Evolutionary conservation across 2,113 vertebrate species (phyloP), one percentile per base, ranked within the genome.

Genomic region (Onychorhynchus coronatus): DNA sequence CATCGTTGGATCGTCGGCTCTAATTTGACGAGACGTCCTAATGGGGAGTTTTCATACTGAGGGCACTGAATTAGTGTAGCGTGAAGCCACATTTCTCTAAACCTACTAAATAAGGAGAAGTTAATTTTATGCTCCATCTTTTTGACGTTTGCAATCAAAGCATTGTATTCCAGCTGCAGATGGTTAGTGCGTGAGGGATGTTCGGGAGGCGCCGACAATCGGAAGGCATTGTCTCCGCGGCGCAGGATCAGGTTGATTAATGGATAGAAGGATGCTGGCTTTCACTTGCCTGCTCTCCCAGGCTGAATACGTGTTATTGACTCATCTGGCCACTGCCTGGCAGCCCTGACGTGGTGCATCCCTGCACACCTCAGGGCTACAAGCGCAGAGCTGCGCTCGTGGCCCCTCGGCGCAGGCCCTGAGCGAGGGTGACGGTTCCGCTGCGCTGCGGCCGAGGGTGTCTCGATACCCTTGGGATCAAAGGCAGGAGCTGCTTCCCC

Each of bases 41-140:
- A 42, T 96, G 95, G 96, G 90, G 96, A 93, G 96, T 94, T 97
- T 96, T 97, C 92, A 31, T 90, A 94, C 84, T 3, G 19, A 97
- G 97, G 98, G 95, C 98, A 98, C 86, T 41, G 95, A 93, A 94
- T 97, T 96, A 97, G 90, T 74, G 95, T 92, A 75, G 88, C 92
- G 12, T 97, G 95, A 96, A 96, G 95, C 92, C 82, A 44, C 77
- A 11, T 96, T 96, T 95, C 92, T 95, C 88, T 90, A 91, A 97
- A 96, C 94, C 97, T 86, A 59, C 94, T 89, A 96, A 97, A 96
- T 93, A 94, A 95, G 94, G 95, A 95, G 91, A 97, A 97, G 97
- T 97, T 97, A 96, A 98, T 98, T 98, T 98, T 97, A 89, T 98
- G 96, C 97, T 97, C 95, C 89, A 63, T 97, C 97, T 98, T 98